Evolutionary conservation across 2,113 vertebrate genomes (phyloP), one percentile per base, ranked within the genome.

Genomic region (pig (Sus scrofa)): DNA sequence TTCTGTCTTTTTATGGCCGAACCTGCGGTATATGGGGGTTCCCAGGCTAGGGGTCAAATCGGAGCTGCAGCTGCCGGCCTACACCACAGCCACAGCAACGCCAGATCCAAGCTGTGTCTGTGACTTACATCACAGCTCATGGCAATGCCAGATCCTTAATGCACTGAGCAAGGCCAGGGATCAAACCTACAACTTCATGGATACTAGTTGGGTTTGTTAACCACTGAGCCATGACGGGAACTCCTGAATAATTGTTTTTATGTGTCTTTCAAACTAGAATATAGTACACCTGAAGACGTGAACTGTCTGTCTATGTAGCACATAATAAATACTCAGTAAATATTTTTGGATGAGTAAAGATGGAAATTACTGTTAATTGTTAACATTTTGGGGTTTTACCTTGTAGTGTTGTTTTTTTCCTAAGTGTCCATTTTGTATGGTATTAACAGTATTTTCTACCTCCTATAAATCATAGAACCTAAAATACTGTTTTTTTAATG

Each of bases 281-380:
- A 20, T 50, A 20, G 22, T 34, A 19, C 63, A 37, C 27, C 2
- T 54, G 74, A 87, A n/a, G 26, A 44, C 20, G 19, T 11, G 22
- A 75, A 63, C 60, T 85, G 16, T 63, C 50, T 85, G 16, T 63
- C 50, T 86, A 2, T 74, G 14, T 73, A 78, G 39, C 56, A 44
- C 52, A 14, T 60, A 67, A 44, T 58, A 65, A 50, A 65, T 63
- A 78, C 62, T 70, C 22, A 73, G 44, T 39, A 94, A 86, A 68
- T 89, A 20, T 62, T 86, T 67, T 74, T 91, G 44, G 63, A 37
- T 95, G 60, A 65, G 30, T 73, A 7, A 91, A 65, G 83, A 37
- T 60, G 34, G 58, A 88, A 30, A 60, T 82, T 74, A 52, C n/a
- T 82, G 6, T 95, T 86, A 86, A 94, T 65, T 95, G 19, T n/a